Evolutionary conservation across 2,888 invertebrate species (phyloP).

Genomic region (Drosophila meridiana): DNA sequence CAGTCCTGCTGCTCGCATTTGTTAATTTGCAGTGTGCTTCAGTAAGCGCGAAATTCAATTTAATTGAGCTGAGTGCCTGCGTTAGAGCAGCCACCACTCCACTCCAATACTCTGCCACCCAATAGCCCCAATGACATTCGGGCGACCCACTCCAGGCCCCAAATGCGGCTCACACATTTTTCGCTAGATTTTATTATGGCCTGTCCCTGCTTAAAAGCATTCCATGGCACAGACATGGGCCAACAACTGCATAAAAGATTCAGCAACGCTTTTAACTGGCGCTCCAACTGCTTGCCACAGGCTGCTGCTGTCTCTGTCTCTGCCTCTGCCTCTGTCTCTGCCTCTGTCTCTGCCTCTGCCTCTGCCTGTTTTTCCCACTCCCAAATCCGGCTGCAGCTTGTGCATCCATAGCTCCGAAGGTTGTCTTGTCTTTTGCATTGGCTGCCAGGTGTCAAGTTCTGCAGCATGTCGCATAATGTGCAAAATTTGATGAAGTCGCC

Average conservation of each 20-base stretch:
- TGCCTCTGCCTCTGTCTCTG: no score
- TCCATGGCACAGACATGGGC: conserved; percentile 65
- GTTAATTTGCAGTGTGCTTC: conserved; percentile 81
- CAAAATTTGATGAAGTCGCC: conserved; percentile 80
- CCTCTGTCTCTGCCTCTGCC: background rate
- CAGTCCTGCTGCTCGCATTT: conserved; percentile 58
- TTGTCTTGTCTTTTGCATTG: conserved; percentile 57
- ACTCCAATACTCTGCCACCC: conserved; percentile 4
- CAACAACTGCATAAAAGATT: conserved; percentile 76
- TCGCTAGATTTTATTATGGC: conserved; percentile 78
- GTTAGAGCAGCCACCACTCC: conserved; percentile 28
- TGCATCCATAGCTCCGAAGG: conserved; percentile 53
- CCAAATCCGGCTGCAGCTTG: conserved; percentile 31
- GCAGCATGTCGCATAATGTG: conserved; percentile 81
- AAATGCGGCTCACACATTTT: conserved; percentile 67
- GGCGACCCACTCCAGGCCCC: conserved; percentile 23
- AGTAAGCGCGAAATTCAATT: conserved; percentile 82
- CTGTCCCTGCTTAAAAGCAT: conserved; percentile 76
- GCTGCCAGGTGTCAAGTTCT: conserved; percentile 75
- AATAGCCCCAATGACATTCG: conserved; percentile 12
- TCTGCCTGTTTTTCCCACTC: background rate
- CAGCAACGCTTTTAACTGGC: conserved; percentile 80
- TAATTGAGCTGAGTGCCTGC: conserved; percentile 81
- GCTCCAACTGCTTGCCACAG: conserved; percentile 19
- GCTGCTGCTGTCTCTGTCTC: no score